Evolutionary conservation across 92 coral and sea anemone genomes (phyloP).

Genomic region (Parazoanthus swiftii): DNA sequence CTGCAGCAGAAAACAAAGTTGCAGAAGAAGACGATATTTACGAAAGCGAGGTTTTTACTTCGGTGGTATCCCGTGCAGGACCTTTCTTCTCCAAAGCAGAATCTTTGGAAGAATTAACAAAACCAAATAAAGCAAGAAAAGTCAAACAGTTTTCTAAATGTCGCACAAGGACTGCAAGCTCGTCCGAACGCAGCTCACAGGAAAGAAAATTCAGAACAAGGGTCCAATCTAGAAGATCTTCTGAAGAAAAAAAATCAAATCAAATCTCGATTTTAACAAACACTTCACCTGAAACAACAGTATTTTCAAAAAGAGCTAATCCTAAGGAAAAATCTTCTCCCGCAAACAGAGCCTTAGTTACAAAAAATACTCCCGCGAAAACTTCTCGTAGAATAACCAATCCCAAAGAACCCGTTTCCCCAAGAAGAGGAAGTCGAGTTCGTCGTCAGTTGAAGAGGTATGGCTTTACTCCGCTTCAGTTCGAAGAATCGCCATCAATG

Average conservation of each 20-base stretch:
- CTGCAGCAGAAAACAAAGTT: neutral
- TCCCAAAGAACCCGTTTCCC: neutral
- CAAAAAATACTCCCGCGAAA: neutral
- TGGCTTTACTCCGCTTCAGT: slow-evolving; percentile 33
- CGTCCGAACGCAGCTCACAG: neutral
- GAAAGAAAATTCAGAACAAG: neutral
- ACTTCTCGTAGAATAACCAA: neutral
- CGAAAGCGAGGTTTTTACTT: neutral
- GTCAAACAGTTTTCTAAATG: neutral
- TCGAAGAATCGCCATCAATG: slow-evolving; percentile 8
- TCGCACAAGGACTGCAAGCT: neutral
- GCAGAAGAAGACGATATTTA: neutral
- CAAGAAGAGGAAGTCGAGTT: slow-evolving; percentile 26
- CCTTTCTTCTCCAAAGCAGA: neutral
- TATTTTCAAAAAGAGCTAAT: neutral
- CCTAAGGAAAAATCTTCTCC: neutral
- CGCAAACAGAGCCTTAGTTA: neutral
- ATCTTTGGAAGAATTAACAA: neutral
- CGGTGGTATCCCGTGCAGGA: neutral
- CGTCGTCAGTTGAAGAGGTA: slow-evolving; percentile 29
- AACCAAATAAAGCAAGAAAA: neutral
- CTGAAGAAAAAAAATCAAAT: neutral
- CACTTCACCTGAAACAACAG: neutral
- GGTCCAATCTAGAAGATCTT: neutral
- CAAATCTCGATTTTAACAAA: neutral